Evolutionary conservation across 2,113 vertebrate species (phyloP), one percentile per base, ranked within the genome.

Genomic region (Pavo muticus): DNA sequence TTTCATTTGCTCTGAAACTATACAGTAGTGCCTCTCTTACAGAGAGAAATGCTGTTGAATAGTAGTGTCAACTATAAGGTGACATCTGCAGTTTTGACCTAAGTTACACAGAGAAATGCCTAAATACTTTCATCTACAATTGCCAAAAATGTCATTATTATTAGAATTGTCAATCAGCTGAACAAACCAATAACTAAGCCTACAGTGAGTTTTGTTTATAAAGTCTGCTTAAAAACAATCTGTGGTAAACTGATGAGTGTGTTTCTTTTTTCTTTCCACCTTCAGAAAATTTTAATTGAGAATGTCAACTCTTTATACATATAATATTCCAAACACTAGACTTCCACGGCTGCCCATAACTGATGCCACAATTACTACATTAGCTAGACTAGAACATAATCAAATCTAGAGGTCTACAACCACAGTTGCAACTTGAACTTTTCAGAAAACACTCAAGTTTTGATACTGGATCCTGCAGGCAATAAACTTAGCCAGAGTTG

Each of bases 21-120:
- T 87, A 90, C 56, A 79, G 48, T 10, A 87, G 63, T 69, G 82
- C 78, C 87, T 91, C 37, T 77, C 93, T n/a, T 95, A 94, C 96
- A 85, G 77, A 89, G 65, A 90, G 81, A 47, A 95, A 90, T 78
- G 60, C 15, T 91, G 69, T 47, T 96, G 54, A 94, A 80, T 42
- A 71, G 52, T 61, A 60, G 60, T 88, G 90, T 80, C 56, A 94
- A 45, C 76, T 89, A 84, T 30, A 91, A 73, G 29, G 69, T 80
- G 67, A 57, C 30, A 57, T 8, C 56, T 57, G 32, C 18, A n/a
- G 93, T 84, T 39, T 91, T 85, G 80, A 80, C 45, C 69, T 90
- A 95, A 94, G 64, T 80, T 89, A 94, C 69, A 44, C 70, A 97
- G 77, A 75, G 77, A 95, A 95, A 92, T 57, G 47, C 60, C 57